phyloP scores from a whole-genome alignment of 2,113 vertebrate species.

The Balaeniceps rex region DNA sequence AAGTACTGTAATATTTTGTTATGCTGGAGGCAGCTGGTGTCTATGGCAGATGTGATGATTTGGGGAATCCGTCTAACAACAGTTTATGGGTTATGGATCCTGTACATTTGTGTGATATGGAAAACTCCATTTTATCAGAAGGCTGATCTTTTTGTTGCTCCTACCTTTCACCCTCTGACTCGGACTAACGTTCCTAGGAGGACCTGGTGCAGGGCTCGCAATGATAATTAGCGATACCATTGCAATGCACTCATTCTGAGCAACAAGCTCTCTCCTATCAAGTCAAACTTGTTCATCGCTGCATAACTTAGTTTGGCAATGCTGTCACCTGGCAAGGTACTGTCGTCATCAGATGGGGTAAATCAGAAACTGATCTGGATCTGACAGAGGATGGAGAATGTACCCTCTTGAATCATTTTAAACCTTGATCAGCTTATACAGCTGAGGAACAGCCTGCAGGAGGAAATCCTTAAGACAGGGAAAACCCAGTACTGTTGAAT shows the following conservation, averaged over 20 bases:
- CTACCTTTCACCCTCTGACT: background rate
- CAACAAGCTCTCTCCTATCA: background rate
- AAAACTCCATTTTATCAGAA: background rate
- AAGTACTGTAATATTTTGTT: background rate
- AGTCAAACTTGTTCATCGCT: background rate
- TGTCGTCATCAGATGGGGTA: background rate
- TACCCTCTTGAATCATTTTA: background rate
- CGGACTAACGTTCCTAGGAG: background rate
- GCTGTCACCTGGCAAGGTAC: background rate
- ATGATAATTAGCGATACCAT: background rate
- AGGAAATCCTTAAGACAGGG: background rate
- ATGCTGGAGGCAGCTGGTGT: background rate
- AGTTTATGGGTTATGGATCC: background rate
- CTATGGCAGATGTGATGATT: background rate
- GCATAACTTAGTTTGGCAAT: background rate
- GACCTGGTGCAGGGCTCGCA: background rate
- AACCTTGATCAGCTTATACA: background rate
- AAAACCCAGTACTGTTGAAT: background rate
- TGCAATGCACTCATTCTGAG: background rate
- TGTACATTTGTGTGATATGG: background rate
- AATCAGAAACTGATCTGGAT: background rate
- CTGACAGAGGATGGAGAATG: background rate
- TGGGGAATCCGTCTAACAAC: background rate
- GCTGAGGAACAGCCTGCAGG: background rate
- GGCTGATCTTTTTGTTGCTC: background rate